phyloP scores from a whole-genome alignment of 2,888 invertebrate genomes.

The Tetanocera ferruginea region DNA sequence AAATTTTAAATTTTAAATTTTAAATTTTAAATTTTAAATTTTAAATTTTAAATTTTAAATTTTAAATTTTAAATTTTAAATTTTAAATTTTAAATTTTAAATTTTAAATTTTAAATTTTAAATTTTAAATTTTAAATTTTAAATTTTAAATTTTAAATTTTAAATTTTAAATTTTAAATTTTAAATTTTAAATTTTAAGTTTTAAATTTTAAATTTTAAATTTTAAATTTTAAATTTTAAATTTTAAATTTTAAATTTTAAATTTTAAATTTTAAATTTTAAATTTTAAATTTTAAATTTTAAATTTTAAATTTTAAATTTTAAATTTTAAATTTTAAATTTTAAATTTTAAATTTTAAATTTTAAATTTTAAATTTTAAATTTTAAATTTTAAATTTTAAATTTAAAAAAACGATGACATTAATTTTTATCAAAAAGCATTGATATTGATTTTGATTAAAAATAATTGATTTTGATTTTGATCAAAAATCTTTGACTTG shows the following conservation, averaged over 20 bases:
- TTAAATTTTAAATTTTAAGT: neutral
- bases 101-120: too few relatives aligned
- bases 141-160: neutral
- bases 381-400: neutral
- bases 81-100: too few relatives aligned
- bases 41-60: too few relatives aligned
- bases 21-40: too few relatives aligned
- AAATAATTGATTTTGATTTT: too few relatives aligned
- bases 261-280: neutral
- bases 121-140: too few relatives aligned
- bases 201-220: neutral
- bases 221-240: neutral
- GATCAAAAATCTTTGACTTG: too few relatives aligned
- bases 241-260: neutral
- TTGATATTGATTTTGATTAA: too few relatives aligned
- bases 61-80: too few relatives aligned
- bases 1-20: too few relatives aligned
- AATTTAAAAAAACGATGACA: too few relatives aligned
- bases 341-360: neutral
- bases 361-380: neutral
- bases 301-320: neutral
- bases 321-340: neutral
- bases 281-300: neutral
- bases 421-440: too few relatives aligned
- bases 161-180: neutral